Conservation (phyloP, 2,113 vertebrate genomes). For the Cottus gobio region DNA sequence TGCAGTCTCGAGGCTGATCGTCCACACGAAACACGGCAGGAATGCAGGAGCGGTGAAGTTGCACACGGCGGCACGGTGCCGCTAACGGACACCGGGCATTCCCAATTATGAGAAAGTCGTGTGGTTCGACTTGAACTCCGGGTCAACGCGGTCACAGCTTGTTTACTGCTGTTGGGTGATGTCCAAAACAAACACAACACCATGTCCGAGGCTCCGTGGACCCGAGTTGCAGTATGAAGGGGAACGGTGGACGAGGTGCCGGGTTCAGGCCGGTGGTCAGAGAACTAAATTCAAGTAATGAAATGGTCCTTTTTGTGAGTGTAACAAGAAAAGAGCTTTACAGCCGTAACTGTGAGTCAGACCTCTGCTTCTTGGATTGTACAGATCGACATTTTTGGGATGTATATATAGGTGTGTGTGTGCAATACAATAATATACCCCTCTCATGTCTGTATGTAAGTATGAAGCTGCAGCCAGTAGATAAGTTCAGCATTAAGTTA, state of each 20-base stretch:
- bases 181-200: neutral
- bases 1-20: conserved; percentile 61
- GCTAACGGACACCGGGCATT: conserved; percentile 3
- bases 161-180: conserved; percentile 6
- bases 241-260: neutral
- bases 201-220: neutral
- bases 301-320: conserved; percentile 17
- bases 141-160: neutral
- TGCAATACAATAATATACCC: neutral
- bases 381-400: neutral
- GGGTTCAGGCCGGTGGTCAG: neutral
- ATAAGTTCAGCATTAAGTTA: neutral
- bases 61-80: conserved; percentile 11
- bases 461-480: neutral
- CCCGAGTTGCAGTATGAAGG: neutral
- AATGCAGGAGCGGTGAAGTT: conserved; percentile 23
- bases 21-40: conserved; percentile 55
- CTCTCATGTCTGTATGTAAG: neutral
- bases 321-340: neutral
- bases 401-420: neutral
- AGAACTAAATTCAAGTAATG: conserved; percentile 29
- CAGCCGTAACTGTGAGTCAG: neutral
- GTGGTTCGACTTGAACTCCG: neutral
- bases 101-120: neutral
- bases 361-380: conserved; percentile 20